Conservation (phyloP, 2,113 vertebrate genomes). For the Paedocypris sp. region DNA sequence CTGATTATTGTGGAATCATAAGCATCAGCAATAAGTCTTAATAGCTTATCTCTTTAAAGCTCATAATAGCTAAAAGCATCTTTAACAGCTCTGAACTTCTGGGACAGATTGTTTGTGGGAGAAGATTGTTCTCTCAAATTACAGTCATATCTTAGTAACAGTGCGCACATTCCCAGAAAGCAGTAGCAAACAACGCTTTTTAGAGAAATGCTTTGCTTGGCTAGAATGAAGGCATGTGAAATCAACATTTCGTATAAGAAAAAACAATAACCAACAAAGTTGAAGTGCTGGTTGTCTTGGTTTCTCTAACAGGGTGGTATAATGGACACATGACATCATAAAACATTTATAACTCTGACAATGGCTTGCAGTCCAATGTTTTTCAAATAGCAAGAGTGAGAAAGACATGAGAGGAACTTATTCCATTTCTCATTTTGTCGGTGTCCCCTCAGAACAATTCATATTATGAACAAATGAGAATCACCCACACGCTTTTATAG, state of each 20-base stretch:
- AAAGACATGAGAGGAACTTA: too few species aligned
- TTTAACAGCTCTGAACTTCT: conserved; percentile 7
- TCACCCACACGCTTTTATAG: too few species aligned
- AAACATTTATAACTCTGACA: not conserved
- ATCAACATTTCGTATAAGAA: too few species aligned
- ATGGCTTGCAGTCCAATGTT: not conserved
- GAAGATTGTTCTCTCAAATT: not conserved
- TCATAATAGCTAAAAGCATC: conserved; percentile 10
- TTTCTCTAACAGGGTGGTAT: not conserved
- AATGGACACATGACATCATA: not conserved
- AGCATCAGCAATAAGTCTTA: not conserved
- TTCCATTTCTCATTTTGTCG: too few species aligned
- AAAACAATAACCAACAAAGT: too few species aligned
- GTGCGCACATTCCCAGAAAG: not conserved
- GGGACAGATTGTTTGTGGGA: conserved; percentile 20
- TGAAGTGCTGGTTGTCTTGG: too few species aligned
- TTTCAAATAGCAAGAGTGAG: too few species aligned
- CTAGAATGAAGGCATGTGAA: too few species aligned
- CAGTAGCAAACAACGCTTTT: not conserved
- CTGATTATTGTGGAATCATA: too few species aligned
- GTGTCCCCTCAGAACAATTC: too few species aligned
- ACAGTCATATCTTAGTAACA: not conserved
- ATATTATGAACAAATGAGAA: too few species aligned
- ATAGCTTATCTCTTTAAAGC: not conserved
- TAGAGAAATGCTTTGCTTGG: too few species aligned